These are phyloP conservation scores for Caenorhabditis plicata DNA, from an alignment of 2,888 invertebrate genomes.

Conservation along the genomic window DNA sequence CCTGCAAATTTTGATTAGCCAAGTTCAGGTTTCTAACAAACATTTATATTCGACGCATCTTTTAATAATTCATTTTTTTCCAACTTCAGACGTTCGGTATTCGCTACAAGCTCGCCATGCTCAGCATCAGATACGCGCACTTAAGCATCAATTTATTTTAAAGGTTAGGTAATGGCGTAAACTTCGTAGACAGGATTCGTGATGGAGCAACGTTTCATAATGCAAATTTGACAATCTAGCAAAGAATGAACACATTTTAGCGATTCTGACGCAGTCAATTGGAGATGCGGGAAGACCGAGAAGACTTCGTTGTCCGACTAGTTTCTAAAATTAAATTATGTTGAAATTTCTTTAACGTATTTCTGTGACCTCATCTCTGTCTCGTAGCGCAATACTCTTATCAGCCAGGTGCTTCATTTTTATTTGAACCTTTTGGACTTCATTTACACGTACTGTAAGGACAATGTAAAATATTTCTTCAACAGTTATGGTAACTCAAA, in stretches of 20 bases:
- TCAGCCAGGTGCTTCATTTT: constrained; percentile 28
- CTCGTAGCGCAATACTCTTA: constrained; percentile 14
- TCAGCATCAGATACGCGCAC: constrained; percentile 26
- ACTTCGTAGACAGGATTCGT: constrained; percentile 28
- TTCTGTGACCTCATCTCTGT: constrained; percentile 16
- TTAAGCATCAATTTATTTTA: constrained; percentile 2
- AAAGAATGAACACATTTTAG: constrained; percentile 23
- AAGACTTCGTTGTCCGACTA: constrained; percentile 25
- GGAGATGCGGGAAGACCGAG: constrained; percentile 23
- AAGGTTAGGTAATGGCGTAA: too few species aligned
- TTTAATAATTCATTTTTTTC: constrained; percentile 9
- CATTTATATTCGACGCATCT: constrained; percentile 8
- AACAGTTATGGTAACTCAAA: too few species aligned
- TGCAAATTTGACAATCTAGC: constrained; percentile 25
- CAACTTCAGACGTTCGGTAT: constrained; percentile 22
- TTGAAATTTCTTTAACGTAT: not conserved
- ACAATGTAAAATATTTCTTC: too few species aligned
- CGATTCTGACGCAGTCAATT: constrained; percentile 23
- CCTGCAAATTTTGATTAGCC: constrained; percentile 3
- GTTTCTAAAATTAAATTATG: constrained; percentile 9
- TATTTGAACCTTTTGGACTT: constrained; percentile 28
- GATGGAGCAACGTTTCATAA: constrained; percentile 24
- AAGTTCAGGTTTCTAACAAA: not conserved
- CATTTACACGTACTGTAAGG: constrained; percentile 16
- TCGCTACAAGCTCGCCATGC: constrained; percentile 16